Conservation (phyloP, 2,888 invertebrate genomes). For the Ormia ochracea region DNA sequence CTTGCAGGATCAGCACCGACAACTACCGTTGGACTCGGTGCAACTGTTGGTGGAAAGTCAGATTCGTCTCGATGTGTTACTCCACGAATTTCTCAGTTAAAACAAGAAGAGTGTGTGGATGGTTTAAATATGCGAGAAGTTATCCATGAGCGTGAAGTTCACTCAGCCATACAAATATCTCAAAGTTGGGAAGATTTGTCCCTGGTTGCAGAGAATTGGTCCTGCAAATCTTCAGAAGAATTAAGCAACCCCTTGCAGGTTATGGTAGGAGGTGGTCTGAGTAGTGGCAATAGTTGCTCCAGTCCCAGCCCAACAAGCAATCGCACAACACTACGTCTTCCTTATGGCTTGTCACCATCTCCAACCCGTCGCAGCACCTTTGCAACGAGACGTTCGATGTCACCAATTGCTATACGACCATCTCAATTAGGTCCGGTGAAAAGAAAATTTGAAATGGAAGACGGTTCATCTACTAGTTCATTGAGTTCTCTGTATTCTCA, state of each 20-base stretch:
- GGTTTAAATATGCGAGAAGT: conserved; percentile 89
- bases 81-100: conserved; percentile 90
- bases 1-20: conserved; percentile 21
- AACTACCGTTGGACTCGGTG: conserved; percentile 70
- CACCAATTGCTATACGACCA: conserved; percentile 90
- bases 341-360: conserved; percentile 85
- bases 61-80: conserved; percentile 81
- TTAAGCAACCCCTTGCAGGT: conserved; percentile 77
- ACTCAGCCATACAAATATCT: conserved; percentile 94
- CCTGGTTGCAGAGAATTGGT: conserved; percentile 81
- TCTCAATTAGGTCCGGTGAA: conserved; percentile 84
- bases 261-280: conserved; percentile 75
- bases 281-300: conserved; percentile 76
- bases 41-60: neutral
- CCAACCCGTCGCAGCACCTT: conserved; percentile 87
- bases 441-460: conserved; percentile 77
- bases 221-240: conserved; percentile 80
- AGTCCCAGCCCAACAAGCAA: conserved; percentile 81
- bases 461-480: conserved; percentile 69
- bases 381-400: conserved; percentile 89
- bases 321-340: conserved; percentile 73
- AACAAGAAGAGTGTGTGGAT: conserved; percentile 92
- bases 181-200: conserved; percentile 96
- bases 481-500: conserved; percentile 74
- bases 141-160: conserved; percentile 93